phyloP scores from a whole-genome alignment of 2,888 invertebrate genomes.

The Chloroclysta siterata region DNA sequence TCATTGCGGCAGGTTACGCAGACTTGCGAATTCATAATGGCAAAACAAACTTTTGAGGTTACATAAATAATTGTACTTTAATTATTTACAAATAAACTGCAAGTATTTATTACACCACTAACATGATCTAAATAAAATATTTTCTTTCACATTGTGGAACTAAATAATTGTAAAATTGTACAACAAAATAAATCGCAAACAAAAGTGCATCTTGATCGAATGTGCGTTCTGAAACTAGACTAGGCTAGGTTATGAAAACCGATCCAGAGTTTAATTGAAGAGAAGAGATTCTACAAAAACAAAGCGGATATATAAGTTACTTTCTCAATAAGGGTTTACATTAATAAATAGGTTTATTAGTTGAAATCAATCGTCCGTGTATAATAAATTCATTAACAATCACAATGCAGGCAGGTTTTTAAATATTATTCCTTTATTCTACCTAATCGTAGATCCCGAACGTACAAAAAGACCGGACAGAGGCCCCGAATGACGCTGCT shows the following conservation, averaged over 20 bases:
- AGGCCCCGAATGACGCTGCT: no score
- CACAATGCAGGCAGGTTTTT: no score
- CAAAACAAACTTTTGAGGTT: slow-evolving; percentile 59
- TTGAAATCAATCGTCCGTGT: no score
- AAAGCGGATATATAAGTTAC: no score
- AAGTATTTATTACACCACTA: slow-evolving; percentile 12
- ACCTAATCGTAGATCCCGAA: no score
- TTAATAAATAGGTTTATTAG: no score
- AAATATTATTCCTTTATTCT: no score
- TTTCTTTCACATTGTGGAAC: slow-evolving; percentile 41
- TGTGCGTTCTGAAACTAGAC: slow-evolving; percentile 38
- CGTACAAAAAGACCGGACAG: no score
- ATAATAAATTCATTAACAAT: no score
- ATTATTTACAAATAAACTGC: slow-evolving; percentile 16
- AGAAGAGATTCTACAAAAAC: background rate
- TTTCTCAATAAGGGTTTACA: no score
- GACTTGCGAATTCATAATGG: slow-evolving; percentile 74
- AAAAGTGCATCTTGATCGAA: slow-evolving; percentile 39
- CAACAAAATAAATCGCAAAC: slow-evolving; percentile 33
- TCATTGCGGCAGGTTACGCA: slow-evolving; percentile 86
- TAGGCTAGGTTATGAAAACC: no score
- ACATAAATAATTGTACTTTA: slow-evolving; percentile 31
- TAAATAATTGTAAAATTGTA: slow-evolving; percentile 22
- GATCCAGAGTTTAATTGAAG: no score
- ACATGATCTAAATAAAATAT: slow-evolving; percentile 7